Evolutionary conservation across 2,113 vertebrate species (phyloP), one percentile per base, ranked within the genome.

Genomic region (Sapayoa aenigma): DNA sequence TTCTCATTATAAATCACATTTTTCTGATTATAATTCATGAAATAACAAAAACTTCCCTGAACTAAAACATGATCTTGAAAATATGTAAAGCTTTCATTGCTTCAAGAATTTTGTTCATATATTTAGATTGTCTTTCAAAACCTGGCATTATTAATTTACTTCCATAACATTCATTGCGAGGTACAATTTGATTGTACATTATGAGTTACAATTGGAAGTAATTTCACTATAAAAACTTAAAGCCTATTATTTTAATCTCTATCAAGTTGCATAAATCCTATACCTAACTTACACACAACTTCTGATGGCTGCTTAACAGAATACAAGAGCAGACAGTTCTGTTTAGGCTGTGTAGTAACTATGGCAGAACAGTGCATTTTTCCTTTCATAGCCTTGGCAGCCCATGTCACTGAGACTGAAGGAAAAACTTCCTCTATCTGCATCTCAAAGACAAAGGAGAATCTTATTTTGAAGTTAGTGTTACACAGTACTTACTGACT

Each of bases 401-500:
- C 11, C 47, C 52, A 53, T 62, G 74, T 62, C 81, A 89, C 53
- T 6, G 25, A 85, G 46, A 78, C 19, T 12, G 66, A 89, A 78
- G 47, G 35, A 84, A 78, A 80, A 62, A 72, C 84, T 7, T 93
- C 46, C 68, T 81, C 86, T 76, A 66, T 73, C 73, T 87, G 39
- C 76, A 66, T 31, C 81, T 91, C 55, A 81, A 78, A 85, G 53
- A 84, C 44, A 76, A 46, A 46, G 19, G 20, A 66, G 19, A 84
- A 46, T 37, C 52, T 84, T 78, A 89, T 89, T 91, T 72, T 93
- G 76, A 96, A 93, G n/a, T 62, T 56, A 89, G n/a, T 23, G 31
- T 56, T 72, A 79, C 75, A 88, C 66, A 82, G 18, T 87, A 87
- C 69, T 68, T 89, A 65, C 20, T 9, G 31, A 87, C 37, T 93